Percentiles rank a stretch among this genome's conserved stretches.
These are phyloP conservation scores for Spinibarbus caldwelli DNA, from an alignment of 2,797 vertebrate species.

Conservation along the genomic window DNA sequence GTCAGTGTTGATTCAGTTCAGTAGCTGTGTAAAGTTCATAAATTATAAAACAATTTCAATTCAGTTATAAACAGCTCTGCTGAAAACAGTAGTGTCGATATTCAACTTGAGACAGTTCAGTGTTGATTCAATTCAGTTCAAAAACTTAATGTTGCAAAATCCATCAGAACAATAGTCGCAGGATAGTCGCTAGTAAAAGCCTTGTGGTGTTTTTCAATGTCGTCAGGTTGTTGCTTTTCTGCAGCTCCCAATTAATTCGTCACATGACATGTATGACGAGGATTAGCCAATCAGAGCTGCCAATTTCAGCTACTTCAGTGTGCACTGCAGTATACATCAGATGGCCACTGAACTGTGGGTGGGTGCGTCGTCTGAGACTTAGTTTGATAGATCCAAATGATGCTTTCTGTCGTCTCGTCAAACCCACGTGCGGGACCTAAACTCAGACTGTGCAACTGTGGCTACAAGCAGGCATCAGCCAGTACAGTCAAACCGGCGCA, in stretches of 20 bases:
- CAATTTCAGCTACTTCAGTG: not conserved
- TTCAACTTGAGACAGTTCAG: too few relatives aligned
- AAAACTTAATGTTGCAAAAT: not conserved
- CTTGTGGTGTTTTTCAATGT: not conserved
- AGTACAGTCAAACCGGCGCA: slow-evolving; percentile 33
- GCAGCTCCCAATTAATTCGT: not conserved
- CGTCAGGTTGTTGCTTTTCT: not conserved
- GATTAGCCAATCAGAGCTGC: not conserved
- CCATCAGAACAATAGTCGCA: not conserved
- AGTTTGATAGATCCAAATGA: slow-evolving; percentile 26
- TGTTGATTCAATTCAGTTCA: not conserved
- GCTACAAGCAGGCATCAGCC: slow-evolving; percentile 1
- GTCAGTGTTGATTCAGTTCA: too few relatives aligned
- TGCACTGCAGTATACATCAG: not conserved
- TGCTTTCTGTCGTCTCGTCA: slow-evolving; percentile 34
- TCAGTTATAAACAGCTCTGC: too few relatives aligned
- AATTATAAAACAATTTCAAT: not conserved
- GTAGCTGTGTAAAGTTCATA: not conserved
- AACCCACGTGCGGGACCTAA: slow-evolving; percentile 17
- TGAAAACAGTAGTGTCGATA: too few relatives aligned
- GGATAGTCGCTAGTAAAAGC: not conserved
- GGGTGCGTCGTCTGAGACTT: not conserved
- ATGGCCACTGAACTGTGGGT: slow-evolving; percentile 4
- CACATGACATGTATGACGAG: not conserved
- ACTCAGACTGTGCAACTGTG: slow-evolving; percentile 13